These are phyloP conservation scores for Erebia aethiops DNA, from an alignment of 2,888 invertebrate species.

Conservation along the genomic window DNA sequence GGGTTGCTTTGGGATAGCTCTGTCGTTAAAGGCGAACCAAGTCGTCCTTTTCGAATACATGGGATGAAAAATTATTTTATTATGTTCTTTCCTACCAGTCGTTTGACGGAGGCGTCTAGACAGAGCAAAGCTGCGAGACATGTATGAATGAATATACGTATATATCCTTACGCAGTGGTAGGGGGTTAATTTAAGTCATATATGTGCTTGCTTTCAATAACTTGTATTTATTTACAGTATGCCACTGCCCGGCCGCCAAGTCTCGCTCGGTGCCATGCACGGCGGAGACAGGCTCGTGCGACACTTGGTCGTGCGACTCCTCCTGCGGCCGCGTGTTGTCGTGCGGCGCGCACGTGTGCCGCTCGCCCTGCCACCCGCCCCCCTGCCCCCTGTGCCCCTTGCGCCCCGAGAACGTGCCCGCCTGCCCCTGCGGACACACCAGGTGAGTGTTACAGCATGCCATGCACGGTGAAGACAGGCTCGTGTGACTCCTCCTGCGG, in stretches of 20 bases:
- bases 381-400: slow-evolving; percentile 88
- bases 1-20: no score
- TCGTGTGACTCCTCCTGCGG: slow-evolving; percentile 91
- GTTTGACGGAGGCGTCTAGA: neutral
- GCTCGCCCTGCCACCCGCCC: slow-evolving; percentile 93
- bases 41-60: no score
- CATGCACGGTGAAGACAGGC: slow-evolving; percentile 54
- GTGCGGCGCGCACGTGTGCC: slow-evolving; percentile 95
- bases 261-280: slow-evolving; percentile 62
- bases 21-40: no score
- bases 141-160: no score
- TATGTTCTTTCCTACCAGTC: no score
- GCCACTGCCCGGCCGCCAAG: slow-evolving; percentile 62
- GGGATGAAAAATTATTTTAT: no score
- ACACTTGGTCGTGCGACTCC: slow-evolving; percentile 85
- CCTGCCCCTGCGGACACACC: slow-evolving; percentile 72
- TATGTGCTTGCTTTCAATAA: neutral
- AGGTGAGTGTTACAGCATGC: slow-evolving; percentile 57
- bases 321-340: slow-evolving; percentile 91
- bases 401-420: slow-evolving; percentile 54
- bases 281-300: slow-evolving; percentile 39
- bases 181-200: no score
- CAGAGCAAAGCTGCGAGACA: neutral
- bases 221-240: slow-evolving; percentile 53
- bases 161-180: no score